phyloP scores from a whole-genome alignment of 2,888 invertebrate genomes.

The Anarsia innoxiella region DNA sequence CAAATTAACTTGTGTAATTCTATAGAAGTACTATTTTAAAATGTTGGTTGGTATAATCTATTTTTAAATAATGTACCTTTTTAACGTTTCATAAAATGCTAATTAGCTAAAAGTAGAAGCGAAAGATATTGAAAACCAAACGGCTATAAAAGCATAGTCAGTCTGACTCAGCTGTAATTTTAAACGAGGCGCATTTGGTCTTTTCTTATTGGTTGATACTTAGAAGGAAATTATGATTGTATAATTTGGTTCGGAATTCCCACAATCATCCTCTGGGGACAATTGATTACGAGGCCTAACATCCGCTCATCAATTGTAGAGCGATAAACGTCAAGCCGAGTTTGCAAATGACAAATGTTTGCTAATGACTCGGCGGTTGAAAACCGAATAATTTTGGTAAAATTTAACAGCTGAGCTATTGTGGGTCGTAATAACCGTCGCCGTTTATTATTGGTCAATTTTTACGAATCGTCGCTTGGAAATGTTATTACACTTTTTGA shows the following conservation, averaged over 20 bases:
- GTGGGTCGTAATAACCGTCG: conserved; percentile 11
- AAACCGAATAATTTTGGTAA: conserved; percentile 53
- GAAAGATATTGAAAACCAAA: no score
- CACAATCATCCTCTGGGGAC: conserved; percentile 51
- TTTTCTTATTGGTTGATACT: neutral
- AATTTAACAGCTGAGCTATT: conserved; percentile 43
- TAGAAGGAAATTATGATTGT: conserved; percentile 15
- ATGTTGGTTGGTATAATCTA: no score
- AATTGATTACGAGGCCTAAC: conserved; percentile 63
- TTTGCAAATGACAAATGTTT: conserved; percentile 69
- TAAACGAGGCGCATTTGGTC: no score
- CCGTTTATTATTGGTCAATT: conserved; percentile 1
- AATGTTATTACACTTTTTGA: no score
- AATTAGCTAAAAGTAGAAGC: no score
- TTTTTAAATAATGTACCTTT: no score
- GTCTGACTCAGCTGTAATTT: no score
- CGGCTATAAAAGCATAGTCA: no score
- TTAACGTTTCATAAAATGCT: no score
- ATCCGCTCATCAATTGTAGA: conserved; percentile 66
- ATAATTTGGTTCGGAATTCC: conserved; percentile 40
- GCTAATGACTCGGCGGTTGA: conserved; percentile 57
- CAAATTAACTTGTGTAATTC: no score
- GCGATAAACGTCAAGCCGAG: conserved; percentile 63
- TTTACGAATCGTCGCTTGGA: neutral
- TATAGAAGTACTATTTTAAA: no score